Conservation (phyloP, 2,113 vertebrate genomes). For the Tretioscincus oriximinensis region DNA sequence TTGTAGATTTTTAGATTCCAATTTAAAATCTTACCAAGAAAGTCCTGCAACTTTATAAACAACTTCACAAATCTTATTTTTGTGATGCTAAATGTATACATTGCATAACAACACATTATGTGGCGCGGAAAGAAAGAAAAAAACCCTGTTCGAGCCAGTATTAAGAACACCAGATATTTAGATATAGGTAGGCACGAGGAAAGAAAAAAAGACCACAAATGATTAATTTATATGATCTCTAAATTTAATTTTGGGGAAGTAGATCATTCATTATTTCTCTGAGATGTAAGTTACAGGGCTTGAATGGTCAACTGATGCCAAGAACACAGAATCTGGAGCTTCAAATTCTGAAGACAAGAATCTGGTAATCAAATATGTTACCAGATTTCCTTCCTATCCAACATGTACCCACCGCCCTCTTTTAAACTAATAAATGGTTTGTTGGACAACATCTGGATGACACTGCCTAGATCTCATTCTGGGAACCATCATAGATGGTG, state of each 20-base stretch:
- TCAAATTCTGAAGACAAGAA: neutral
- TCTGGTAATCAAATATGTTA: too few species aligned
- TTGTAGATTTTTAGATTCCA: neutral
- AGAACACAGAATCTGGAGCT: too few species aligned
- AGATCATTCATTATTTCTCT: constrained; percentile 2
- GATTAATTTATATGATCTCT: neutral
- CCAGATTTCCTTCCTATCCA: too few species aligned
- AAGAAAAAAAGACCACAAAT: neutral
- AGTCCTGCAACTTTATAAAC: constrained; percentile 17
- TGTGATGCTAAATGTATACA: neutral
- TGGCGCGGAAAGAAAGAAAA: neutral
- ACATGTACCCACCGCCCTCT: too few species aligned
- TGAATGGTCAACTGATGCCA: too few species aligned
- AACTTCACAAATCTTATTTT: neutral
- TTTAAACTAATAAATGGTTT: too few species aligned
- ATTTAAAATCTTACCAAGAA: neutral
- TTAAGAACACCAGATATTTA: constrained; percentile 32
- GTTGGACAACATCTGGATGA: too few species aligned
- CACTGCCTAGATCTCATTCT: too few species aligned
- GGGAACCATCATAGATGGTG: too few species aligned
- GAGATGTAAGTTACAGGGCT: too few species aligned
- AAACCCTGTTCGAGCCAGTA: neutral
- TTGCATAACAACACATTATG: constrained; percentile 8
- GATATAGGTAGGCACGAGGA: neutral
- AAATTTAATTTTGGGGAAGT: neutral